These are phyloP conservation scores for Spilogale gracilis DNA, from an alignment of 2,113 vertebrate genomes.

Conservation along the genomic window DNA sequence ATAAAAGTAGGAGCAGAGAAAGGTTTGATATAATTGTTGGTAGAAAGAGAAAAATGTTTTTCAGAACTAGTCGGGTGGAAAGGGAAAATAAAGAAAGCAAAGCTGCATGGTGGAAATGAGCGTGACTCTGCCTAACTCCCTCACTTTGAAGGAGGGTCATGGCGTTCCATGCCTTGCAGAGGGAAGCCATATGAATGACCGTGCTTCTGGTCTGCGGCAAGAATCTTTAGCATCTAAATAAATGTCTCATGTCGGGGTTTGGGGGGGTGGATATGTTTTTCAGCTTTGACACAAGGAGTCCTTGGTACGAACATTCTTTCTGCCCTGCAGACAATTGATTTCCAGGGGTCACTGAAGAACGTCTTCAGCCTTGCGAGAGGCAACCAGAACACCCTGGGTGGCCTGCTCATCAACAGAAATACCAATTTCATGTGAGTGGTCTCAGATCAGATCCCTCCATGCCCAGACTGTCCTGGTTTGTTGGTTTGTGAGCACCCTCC, in stretches of 20 bases:
- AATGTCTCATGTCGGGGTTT: neutral
- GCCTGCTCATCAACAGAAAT: rapidly evolving
- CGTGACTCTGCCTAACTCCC: no score
- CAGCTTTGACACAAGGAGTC: neutral
- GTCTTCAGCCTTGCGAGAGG: neutral
- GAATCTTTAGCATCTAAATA: neutral
- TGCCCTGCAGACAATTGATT: rapidly evolving
- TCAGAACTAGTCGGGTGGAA: no score
- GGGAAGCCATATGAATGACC: no score
- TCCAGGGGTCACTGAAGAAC: neutral
- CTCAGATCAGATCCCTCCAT: neutral
- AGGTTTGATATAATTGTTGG: no score
- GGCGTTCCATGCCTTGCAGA: no score
- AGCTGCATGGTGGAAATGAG: no score
- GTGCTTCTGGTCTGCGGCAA: no score
- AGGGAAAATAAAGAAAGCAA: no score
- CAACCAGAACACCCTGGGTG: rapidly evolving
- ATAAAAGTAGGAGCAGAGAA: no score
- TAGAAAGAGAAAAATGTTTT: no score
- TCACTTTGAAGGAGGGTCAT: no score
- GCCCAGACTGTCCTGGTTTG: neutral
- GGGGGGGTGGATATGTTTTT: neutral
- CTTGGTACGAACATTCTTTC: rapidly evolving
- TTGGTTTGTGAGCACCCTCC: neutral
- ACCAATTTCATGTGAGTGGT: neutral